Conservation (phyloP, 1,140 invertebrate genomes). For the Zaprionus kolodkinae region DNA sequence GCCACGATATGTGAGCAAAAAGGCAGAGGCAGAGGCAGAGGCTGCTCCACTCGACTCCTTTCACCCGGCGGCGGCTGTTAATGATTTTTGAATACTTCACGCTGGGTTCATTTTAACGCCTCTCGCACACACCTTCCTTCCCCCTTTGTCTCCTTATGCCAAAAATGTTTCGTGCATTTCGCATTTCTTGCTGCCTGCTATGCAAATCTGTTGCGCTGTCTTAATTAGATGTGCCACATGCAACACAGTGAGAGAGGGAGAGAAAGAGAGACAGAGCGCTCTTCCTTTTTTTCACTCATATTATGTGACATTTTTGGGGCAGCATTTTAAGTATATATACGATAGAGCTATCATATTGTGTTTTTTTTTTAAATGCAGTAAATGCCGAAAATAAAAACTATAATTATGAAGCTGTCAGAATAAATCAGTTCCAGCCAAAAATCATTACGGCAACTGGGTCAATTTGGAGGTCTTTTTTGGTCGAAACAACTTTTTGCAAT, state of each 20-base stretch:
- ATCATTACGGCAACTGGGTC: conserved; percentile 28
- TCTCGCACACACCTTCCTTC: conserved; percentile 2
- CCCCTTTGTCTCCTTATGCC: background rate
- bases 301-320: conserved; percentile 26
- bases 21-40: conserved; percentile 1
- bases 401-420: conserved; percentile 27
- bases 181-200: conserved; percentile 33
- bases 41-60: conserved; percentile 40
- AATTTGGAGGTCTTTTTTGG: conserved; percentile 12
- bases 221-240: conserved; percentile 73
- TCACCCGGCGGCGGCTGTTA: conserved; percentile 58
- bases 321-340: conserved; percentile 4
- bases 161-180: conserved; percentile 43
- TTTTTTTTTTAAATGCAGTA: conserved; percentile 28
- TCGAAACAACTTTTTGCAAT: conserved; percentile 36
- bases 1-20: conserved; percentile 61
- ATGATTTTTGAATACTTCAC: conserved; percentile 76
- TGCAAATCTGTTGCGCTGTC: conserved; percentile 53
- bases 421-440: conserved; percentile 9
- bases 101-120: conserved; percentile 63
- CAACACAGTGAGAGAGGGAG: background rate
- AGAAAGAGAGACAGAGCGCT: background rate
- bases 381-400: conserved; percentile 15
- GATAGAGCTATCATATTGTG: conserved; percentile 21
- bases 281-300: background rate